Base-by-base conservation (phyloP, 1,140 invertebrate genomes). In the Hycleus phaleratus region DNA sequence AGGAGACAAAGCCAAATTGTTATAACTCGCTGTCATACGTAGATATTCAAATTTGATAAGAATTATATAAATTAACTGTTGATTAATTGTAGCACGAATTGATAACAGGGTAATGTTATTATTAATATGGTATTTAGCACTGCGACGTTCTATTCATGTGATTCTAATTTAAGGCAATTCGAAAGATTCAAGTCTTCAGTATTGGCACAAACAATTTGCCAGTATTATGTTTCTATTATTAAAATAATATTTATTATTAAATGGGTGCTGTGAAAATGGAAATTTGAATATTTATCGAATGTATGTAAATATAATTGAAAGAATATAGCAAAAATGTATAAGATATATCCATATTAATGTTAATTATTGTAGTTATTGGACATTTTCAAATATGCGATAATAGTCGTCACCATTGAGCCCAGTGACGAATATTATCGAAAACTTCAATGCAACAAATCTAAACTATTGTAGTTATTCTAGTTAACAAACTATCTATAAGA, bases 341-440 rank as follows among this genome's bases (percentile, higher is more conserved):
- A 18, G 18, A 18, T 18, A 18, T 18, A 18, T 18, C 18, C 7
- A 32, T 32, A 32, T 32, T 32, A 32, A 32, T 32, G 32, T 32
- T 32, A 32, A 32, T 32, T 32, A 32, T 5, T 7, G 32, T 32
- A 32, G 32, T 32, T 32, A 32, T 7, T 32, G 7, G 18, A 18
- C 18, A 18, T 18, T 18, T 32, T 32, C 32, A 32, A 32, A 32
- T 32, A 51, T 61, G 49, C 57, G 59, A 38, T 45, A 43, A 32
- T 49, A 58, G 32, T 57, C 50, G 59, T 39, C 59, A 58, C 38
- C 46, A 45, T 24, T 61, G 59, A 61, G 59, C 59, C 59, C 59
- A 57, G 45, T 54, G 59, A 24, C 55, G 46, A 38, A 52, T 61
- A 46, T 39, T 39, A 54, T 50, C 48, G 32, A 8, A 43, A 56